Evolutionary conservation across 2,888 invertebrate genomes (phyloP).

Genomic region (Hydriomena furcata): DNA sequence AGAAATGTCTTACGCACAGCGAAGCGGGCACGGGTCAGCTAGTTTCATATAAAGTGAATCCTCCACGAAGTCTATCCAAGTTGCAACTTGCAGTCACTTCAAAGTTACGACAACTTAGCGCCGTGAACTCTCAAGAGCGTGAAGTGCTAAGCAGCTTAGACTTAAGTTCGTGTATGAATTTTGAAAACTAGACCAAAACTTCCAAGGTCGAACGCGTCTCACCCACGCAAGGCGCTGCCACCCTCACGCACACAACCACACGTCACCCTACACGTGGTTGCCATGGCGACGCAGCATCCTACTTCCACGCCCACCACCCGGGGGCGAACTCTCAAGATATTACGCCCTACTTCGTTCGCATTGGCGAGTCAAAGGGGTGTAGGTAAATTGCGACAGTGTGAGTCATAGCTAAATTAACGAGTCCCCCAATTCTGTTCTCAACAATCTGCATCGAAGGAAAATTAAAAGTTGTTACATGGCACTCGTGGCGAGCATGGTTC

Average conservation of each 20-base stretch:
- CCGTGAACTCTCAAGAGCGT: conserved; percentile 11
- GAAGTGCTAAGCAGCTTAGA: conserved; percentile 17
- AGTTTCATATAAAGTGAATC: too few species aligned
- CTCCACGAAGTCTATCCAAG: background rate
- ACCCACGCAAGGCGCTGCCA: conserved; percentile 49
- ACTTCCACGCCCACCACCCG: conserved; percentile 83
- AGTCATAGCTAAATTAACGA: conserved; percentile 57
- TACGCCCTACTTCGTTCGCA: conserved; percentile 81
- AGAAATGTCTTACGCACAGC: too few species aligned
- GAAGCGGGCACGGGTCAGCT: too few species aligned
- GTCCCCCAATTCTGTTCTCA: conserved; percentile 52
- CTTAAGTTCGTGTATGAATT: conserved; percentile 33
- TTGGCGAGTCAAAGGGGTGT: conserved; percentile 81
- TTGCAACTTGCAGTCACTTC: background rate
- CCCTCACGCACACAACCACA: conserved; percentile 59
- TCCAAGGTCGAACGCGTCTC: conserved; percentile 65
- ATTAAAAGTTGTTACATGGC: conserved; percentile 45
- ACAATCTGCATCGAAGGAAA: conserved; percentile 46
- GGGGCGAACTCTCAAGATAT: conserved; percentile 82
- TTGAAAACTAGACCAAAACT: conserved; percentile 71
- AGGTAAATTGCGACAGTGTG: conserved; percentile 63
- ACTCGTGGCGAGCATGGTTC: conserved; percentile 56
- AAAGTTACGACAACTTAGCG: conserved; percentile 2
- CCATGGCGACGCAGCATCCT: conserved; percentile 85
- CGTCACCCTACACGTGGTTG: conserved; percentile 78